Conservation (phyloP, 92 coral and sea anemone species). For the Heteractis magnifica region DNA sequence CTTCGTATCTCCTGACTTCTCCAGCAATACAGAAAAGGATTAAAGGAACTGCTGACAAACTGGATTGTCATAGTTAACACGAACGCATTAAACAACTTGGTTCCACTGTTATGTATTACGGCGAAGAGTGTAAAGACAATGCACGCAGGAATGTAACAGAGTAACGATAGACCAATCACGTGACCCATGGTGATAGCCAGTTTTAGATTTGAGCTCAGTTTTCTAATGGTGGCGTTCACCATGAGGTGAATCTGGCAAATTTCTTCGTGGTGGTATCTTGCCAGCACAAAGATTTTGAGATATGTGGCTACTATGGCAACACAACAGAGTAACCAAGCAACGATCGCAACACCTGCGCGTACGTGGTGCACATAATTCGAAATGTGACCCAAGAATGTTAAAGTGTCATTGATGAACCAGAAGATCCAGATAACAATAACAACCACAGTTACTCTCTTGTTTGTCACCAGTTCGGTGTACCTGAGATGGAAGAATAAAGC, state of each 20-base stretch:
- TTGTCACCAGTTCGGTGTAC: slow-evolving; percentile 26
- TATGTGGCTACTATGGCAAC: not conserved
- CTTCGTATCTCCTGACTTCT: slow-evolving; percentile 9
- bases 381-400: not conserved
- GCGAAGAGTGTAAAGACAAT: not conserved
- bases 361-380: not conserved
- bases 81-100: not conserved
- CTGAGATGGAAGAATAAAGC: slow-evolving; percentile 22
- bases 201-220: not conserved
- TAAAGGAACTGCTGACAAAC: slow-evolving; percentile 9
- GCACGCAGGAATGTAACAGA: slow-evolving; percentile 8
- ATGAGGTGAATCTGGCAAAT: not conserved
- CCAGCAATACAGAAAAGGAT: slow-evolving; percentile 26
- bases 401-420: not conserved
- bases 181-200: slow-evolving; percentile 14
- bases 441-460: not conserved
- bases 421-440: slow-evolving; percentile 2
- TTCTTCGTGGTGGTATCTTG: not conserved
- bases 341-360: not conserved
- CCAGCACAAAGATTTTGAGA: not conserved
- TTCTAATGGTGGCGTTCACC: not conserved
- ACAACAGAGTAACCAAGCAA: not conserved
- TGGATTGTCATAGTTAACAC: not conserved
- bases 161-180: not conserved
- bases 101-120: not conserved